Base-by-base conservation (phyloP, 2,113 vertebrate species). In the Oxyura jamaicensis region DNA sequence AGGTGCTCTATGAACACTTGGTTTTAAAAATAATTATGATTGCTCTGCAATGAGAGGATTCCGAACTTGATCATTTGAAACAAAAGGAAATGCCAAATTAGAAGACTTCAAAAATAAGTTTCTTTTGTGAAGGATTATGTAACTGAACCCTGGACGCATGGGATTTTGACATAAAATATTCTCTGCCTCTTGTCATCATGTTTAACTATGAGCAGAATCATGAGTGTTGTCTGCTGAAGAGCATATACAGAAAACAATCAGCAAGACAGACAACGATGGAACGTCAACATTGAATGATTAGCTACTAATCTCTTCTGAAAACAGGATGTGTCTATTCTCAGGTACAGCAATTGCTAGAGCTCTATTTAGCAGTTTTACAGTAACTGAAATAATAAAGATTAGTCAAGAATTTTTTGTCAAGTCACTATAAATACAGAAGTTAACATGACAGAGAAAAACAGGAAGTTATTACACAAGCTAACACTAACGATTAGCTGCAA, bases 341-440 rank as follows among this genome's bases (percentile, higher is more conserved):
- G 36, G 21, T 66, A 53, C 17, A 83, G 58, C 41, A 83, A 35
- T 13, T 90, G 33, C 50, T 76, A 82, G 48, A 78, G 87, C 13
- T 60, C 18, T 68, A 52, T 71, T 66, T 62, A 86, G 39, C 25
- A 75, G 56, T 56, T 56, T 60, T 73, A 87, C 19, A 29, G 16
- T 48, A 68, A 48, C 39, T 58, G 44, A 78, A 93, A 82, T 28
- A 73, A 53, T 33, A 90, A 93, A 62, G 19, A 73, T 36, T 33
- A 39, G 46, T 25, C 55, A 78, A 72, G 18, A 65, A 28, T 22
- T 76, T 95, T 93, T 94, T 92, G 91, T 58, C 71, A 83, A 95
- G 88, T 96, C 93, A 92, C 88, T 83, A 63, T 26, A 92, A 92
- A 95, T 66, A 87, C 59, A 96, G 91, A 96, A 96, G 91, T 91